Conservation (phyloP, 2,113 vertebrate genomes). For the Paracyprichromis sp. region DNA sequence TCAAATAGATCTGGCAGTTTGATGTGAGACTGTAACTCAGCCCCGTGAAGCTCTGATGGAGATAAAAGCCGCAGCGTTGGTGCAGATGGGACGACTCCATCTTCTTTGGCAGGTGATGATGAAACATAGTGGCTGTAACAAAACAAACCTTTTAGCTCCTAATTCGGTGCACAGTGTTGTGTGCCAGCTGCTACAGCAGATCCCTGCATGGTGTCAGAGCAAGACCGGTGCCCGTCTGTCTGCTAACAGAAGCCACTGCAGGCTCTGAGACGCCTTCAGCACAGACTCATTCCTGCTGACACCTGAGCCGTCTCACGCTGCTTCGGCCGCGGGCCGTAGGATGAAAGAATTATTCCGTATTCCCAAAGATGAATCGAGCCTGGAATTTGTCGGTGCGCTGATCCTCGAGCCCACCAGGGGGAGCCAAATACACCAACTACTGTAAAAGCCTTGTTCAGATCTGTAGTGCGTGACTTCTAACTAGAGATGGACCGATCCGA, state of each 20-base stretch:
- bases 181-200: not conserved
- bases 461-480: not conserved
- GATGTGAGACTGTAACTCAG: not conserved
- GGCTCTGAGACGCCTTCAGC: not conserved
- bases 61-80: not conserved
- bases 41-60: not conserved
- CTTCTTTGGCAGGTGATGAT: not conserved
- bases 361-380: not conserved
- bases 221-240: not conserved
- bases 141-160: not conserved
- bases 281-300: not conserved
- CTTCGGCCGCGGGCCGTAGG: accelerated
- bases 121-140: not conserved
- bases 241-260: not conserved
- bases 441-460: not conserved
- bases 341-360: not conserved
- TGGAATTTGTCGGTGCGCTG: not conserved
- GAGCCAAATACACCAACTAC: not conserved
- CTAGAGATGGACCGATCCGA: too few species aligned
- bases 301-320: not conserved
- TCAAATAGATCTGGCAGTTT: not conserved
- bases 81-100: not conserved
- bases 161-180: not conserved
- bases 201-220: not conserved
- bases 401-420: not conserved